Conservation (phyloP, 2,888 invertebrate species). For the Scaptomyza parva region DNA sequence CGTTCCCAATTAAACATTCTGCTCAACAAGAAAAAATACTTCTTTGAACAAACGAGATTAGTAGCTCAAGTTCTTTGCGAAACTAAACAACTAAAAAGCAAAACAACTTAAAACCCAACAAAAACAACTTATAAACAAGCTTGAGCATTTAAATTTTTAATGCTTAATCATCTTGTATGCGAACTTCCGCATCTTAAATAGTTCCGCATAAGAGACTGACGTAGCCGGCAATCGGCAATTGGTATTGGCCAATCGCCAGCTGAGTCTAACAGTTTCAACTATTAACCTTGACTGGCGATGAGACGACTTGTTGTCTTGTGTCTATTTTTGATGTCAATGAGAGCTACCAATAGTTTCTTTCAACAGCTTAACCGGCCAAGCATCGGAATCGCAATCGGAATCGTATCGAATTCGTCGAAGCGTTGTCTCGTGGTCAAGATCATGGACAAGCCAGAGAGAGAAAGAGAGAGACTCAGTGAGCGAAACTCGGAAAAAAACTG, state of each 20-base stretch:
- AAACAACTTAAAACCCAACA: constrained; percentile 1
- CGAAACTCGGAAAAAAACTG: constrained; percentile 26
- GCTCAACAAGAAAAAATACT: background rate
- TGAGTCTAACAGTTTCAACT: constrained; percentile 73
- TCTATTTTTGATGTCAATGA: constrained; percentile 73
- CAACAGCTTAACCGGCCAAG: constrained; percentile 9
- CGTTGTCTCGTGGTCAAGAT: constrained; percentile 67
- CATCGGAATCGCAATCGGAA: constrained; percentile 3
- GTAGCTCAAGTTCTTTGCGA: constrained; percentile 67
- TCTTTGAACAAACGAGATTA: constrained; percentile 53
- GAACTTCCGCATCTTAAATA: constrained; percentile 69
- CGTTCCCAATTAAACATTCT: constrained; percentile 21
- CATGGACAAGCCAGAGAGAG: constrained; percentile 54
- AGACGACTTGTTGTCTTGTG: constrained; percentile 9
- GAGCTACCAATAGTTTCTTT: constrained; percentile 32
- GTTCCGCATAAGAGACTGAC: constrained; percentile 71
- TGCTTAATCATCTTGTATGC: constrained; percentile 52
- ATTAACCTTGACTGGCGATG: constrained; percentile 70
- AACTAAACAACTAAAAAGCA: background rate
- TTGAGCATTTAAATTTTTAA: constrained; percentile 16
- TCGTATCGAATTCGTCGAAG: constrained; percentile 22
- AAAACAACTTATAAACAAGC: constrained; percentile 30
- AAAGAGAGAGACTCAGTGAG: constrained; percentile 2
- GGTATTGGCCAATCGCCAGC: too few relatives aligned
- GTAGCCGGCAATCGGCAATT: constrained; percentile 59